Evolutionary conservation across 2,797 vertebrate genomes (phyloP), one percentile per base, ranked within the genome.

Genomic region (Hoplostethus atlanticus): DNA sequence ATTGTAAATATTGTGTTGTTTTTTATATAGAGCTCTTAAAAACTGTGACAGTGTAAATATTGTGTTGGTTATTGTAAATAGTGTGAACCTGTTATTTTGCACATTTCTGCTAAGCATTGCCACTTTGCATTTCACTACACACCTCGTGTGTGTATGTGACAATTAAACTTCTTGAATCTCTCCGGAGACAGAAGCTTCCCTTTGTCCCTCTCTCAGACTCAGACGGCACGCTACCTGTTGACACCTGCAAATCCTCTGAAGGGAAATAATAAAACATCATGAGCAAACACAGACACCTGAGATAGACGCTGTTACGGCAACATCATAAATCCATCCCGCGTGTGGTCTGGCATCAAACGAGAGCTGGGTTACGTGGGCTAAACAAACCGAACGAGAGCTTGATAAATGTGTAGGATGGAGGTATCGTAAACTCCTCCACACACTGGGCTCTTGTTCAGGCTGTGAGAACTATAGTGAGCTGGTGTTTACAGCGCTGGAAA

Each of bases 401-500:
- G 25, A 59, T 64, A 62, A 82, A 71, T 59, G 58, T 46, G 74
- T 28, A 11, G 55, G 28, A 58, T 15, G 15, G 65, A 66, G 66
- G 56, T 11, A 70, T 66, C 48, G 64, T 89, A 79, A 89, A 84
- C 34, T 44, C 58, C 31, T 73, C 64, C 53, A 42, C 6, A 1
- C 0, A 28, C 64, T 15, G 51, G n/a, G 11, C 2, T 62, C 52
- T 17, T 28, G 53, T 68, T 71, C 50, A 55, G 36, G 52, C 63
- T 47, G 73, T 84, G 84, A 79, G 81, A 90, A 87, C 74, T 68
- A 50, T 25, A 47, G 52, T 51, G 25, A 68, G 34, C 53, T 11
- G 42, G 34, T 68, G 78, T 85, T 89, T 86, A 84, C 15, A 64
- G 73, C 51, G 21, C 31, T 38, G 64, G 67, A 86, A 87, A 91